Evolutionary conservation across 2,113 vertebrate species (phyloP).

Genomic region (Protomyctophum bolini): DNA sequence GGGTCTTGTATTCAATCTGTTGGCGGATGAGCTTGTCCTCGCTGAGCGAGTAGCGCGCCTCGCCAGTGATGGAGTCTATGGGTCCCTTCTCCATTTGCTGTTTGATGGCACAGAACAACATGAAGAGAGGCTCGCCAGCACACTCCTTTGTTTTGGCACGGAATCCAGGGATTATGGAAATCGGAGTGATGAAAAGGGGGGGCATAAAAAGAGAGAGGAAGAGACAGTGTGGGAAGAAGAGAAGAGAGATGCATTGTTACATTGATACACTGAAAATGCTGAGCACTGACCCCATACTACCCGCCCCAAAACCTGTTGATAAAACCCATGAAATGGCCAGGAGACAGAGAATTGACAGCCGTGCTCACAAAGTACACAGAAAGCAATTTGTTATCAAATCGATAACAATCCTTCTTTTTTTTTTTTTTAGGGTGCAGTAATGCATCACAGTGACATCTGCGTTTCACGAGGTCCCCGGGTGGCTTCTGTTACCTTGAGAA

Average conservation of each 20-base stretch:
- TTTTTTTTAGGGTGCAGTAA: background rate
- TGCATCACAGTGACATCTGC: conserved; percentile 42
- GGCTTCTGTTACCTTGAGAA: conserved; percentile 86
- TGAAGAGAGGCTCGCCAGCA: conserved; percentile 93
- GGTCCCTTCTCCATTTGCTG: conserved; percentile 98
- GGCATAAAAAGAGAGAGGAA: background rate
- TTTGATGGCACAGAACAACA: conserved; percentile 96
- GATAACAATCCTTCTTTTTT: conserved; percentile 4
- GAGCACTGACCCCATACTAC: conserved; percentile 34
- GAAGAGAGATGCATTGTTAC: conserved; percentile 21
- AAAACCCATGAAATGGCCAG: conserved; percentile 25
- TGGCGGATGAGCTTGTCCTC: conserved; percentile 96
- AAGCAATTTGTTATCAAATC: conserved; percentile 44
- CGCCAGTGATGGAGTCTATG: conserved; percentile 92
- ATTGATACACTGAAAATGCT: conserved; percentile 29
- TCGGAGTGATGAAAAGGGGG: conserved; percentile 38
- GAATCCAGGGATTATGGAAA: conserved; percentile 40
- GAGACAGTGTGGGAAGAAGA: conserved; percentile 6
- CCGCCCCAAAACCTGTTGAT: conserved; percentile 10
- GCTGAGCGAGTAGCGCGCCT: conserved; percentile 92
- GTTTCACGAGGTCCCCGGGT: conserved; percentile 21
- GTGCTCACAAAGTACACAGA: conserved; percentile 20
- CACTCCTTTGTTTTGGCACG: conserved; percentile 82
- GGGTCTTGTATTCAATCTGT: conserved; percentile 95
- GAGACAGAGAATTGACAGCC: conserved; percentile 16